Conservation (phyloP, 2,113 vertebrate genomes). For the Ivindomyrus marchei region DNA sequence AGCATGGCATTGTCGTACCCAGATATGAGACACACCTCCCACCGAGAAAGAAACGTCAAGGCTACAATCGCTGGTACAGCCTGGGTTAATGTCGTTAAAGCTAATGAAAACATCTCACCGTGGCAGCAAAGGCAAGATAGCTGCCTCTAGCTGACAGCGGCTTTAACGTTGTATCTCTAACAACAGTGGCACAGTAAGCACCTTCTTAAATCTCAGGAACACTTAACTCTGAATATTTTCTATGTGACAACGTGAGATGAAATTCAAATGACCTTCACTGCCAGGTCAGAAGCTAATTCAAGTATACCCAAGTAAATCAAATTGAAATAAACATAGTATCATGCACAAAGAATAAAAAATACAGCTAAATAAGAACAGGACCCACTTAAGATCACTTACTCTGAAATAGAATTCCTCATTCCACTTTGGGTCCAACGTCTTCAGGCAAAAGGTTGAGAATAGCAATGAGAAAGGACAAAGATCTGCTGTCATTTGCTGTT, state of each 20-base stretch:
- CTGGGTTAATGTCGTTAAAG: neutral
- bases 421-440: constrained; percentile 95
- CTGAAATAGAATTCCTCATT: constrained; percentile 88
- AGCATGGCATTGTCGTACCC: neutral
- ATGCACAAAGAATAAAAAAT: neutral
- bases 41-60: neutral
- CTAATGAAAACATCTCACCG: neutral
- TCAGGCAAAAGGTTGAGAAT: constrained; percentile 22
- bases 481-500: neutral
- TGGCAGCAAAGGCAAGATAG: neutral
- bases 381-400: constrained; percentile 64
- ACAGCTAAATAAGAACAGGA: neutral
- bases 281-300: neutral
- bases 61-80: neutral
- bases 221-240: neutral
- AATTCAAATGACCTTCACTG: neutral
- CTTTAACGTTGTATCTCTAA: neutral
- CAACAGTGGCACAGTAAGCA: neutral
- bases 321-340: neutral
- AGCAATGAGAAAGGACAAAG: constrained; percentile 6
- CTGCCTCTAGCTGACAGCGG: neutral
- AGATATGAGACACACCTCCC: neutral
- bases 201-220: neutral
- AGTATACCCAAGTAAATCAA: neutral
- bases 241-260: neutral